Conservation (phyloP, 2,888 invertebrate genomes). For the Pristionchus entomophagus region DNA sequence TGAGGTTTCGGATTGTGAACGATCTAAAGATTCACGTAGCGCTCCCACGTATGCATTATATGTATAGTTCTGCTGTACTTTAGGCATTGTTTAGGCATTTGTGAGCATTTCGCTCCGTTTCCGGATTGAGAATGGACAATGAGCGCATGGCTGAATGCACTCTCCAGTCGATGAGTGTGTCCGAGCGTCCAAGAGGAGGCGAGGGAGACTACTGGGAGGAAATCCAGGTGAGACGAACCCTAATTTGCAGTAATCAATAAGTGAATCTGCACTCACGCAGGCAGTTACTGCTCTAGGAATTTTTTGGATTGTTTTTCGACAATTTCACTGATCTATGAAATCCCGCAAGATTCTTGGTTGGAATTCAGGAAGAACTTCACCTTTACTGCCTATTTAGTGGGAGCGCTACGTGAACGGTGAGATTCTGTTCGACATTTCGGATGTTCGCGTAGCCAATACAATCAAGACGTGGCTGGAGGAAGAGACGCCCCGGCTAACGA, state of each 20-base stretch:
- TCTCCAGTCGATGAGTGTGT: constrained; percentile 22
- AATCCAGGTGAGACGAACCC: background rate
- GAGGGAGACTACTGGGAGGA: constrained; percentile 41
- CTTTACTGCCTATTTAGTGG: constrained; percentile 54
- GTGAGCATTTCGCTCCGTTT: background rate
- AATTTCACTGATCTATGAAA: background rate
- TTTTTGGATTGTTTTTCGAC: background rate
- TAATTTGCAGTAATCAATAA: too few species aligned
- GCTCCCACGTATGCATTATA: too few species aligned
- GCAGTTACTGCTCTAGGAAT: background rate
- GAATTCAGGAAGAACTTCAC: too few species aligned
- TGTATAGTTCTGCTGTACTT: too few species aligned
- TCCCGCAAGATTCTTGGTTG: background rate
- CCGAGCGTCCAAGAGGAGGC: background rate
- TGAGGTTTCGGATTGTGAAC: too few species aligned
- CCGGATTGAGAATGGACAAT: background rate
- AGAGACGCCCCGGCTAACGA: background rate
- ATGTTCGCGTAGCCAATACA: constrained; percentile 56
- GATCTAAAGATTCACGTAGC: too few species aligned
- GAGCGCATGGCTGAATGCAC: background rate
- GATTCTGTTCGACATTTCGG: constrained; percentile 55
- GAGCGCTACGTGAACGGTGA: constrained; percentile 57
- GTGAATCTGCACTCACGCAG: background rate
- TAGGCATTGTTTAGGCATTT: background rate
- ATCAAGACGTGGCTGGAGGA: constrained; percentile 50